Base-by-base conservation (phyloP, 1,140 invertebrate species). In the Prorops nasuta region DNA sequence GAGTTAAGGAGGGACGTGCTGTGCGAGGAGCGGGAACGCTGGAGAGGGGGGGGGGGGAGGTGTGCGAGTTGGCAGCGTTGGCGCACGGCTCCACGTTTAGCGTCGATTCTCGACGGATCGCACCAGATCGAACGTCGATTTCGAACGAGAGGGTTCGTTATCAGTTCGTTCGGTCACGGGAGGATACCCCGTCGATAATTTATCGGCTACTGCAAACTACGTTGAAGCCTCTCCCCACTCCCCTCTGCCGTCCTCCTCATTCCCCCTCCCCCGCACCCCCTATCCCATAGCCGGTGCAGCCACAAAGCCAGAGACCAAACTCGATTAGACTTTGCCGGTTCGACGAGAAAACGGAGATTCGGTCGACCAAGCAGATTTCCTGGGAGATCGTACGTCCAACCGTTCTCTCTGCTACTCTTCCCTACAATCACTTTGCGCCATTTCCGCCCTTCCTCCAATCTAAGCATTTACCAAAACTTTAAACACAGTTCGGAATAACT, bases 271-370 rank as follows among this genome's bases (percentile, higher is more conserved):
- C 24, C 24, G 24, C 24, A 28, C 24, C 24, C 4, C 4, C 10
- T 4, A 4, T 10, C 4, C 4, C 24, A 4, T 6, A 4, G 4
- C 4, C 24, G 4, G 24, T 10, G 10, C 54, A 60, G 54, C 42
- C 16, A 40, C 21, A 31, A 45, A 49, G 54, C 53, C 54, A 53
- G 60, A 14, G 14, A 58, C 58, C 52, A 59, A 66, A 63, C 60
- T 63, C 64, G 60, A 63, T 66, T 63, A 63, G 64, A 65, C 60
- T 65, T 63, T 60, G 60, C 60, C 60, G 56, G 60, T 63, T 66
- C 56, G 60, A 60, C 58, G 60, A 60, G 59, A 66, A 60, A 66
- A 60, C 60, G 63, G 63, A 66, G 60, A 63, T 64, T 60, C 60
- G 60, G 60, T 58, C 55, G 53, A 66, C 56, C 58, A 56, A 65